phyloP scores from a whole-genome alignment of 2,888 invertebrate genomes.

The Capitulum mitella region DNA sequence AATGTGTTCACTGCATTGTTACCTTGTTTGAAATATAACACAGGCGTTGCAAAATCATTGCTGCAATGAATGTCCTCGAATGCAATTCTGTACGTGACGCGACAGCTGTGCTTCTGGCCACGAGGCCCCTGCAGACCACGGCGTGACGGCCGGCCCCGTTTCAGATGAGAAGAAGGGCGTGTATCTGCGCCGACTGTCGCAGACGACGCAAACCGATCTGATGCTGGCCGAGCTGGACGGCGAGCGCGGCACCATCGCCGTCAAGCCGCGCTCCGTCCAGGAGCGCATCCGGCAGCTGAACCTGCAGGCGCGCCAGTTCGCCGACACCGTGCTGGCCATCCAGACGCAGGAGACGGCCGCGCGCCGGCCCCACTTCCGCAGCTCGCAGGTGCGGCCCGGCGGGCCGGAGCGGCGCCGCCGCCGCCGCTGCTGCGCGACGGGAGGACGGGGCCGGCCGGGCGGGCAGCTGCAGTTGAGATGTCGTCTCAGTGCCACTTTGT shows the following conservation, averaged over 20 bases:
- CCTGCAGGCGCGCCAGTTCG: slow-evolving; percentile 46
- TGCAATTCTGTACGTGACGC: no score
- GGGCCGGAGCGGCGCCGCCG: no score
- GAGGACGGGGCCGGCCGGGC: no score
- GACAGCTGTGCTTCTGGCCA: no score
- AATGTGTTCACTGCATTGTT: no score
- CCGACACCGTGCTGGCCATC: slow-evolving; percentile 47
- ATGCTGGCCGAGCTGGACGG: slow-evolving; percentile 13
- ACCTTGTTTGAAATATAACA: no score
- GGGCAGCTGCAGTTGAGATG: slow-evolving; percentile 27
- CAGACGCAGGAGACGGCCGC: slow-evolving; percentile 36
- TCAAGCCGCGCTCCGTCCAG: slow-evolving; percentile 45
- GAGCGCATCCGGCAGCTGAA: slow-evolving; percentile 49
- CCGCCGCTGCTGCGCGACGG: no score
- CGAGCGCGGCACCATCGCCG: slow-evolving; percentile 41
- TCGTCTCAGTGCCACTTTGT: not conserved
- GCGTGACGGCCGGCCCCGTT: no score
- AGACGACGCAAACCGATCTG: slow-evolving; percentile 47
- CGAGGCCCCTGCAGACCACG: no score
- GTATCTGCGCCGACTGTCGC: slow-evolving; percentile 46
- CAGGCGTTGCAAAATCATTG: no score
- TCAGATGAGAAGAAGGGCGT: slow-evolving; percentile 36
- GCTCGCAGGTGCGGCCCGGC: not conserved
- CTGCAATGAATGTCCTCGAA: no score
- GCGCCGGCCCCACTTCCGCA: slow-evolving; percentile 3